These are phyloP conservation scores for Tetraneura akinire DNA, from an alignment of 1,140 invertebrate genomes.

Conservation along the genomic window DNA sequence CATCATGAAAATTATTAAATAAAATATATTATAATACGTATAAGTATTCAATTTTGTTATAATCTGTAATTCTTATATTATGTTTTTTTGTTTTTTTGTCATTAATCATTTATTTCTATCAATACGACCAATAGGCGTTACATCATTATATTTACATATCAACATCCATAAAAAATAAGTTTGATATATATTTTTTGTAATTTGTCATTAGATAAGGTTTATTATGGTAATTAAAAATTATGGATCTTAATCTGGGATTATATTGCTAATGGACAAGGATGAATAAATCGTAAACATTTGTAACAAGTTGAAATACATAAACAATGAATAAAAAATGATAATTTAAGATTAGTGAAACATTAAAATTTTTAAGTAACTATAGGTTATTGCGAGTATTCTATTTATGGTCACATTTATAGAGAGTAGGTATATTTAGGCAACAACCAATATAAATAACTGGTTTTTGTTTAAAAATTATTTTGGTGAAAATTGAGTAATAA, in stretches of 20 bases:
- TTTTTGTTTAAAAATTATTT: not conserved
- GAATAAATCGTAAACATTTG: constrained; percentile 34
- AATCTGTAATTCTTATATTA: no score
- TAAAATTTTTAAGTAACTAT: constrained; percentile 24
- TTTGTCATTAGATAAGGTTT: constrained; percentile 31
- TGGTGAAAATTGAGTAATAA: not conserved
- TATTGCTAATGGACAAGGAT: constrained; percentile 6
- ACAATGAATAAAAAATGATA: no score
- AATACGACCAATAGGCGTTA: not conserved
- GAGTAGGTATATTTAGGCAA: not conserved
- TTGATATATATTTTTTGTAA: not conserved
- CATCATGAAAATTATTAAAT: no score
- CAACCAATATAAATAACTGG: not conserved
- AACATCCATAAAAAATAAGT: constrained; percentile 4
- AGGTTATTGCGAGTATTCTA: not conserved
- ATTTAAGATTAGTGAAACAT: no score
- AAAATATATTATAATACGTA: no score
- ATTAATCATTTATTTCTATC: no score
- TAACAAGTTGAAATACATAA: not conserved
- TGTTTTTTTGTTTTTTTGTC: no score
- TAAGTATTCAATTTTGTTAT: no score
- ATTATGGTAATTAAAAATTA: constrained; percentile 8
- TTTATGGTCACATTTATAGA: not conserved
- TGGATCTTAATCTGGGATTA: constrained; percentile 22
- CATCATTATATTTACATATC: not conserved